These are phyloP conservation scores for Eupelmus urozonus DNA, from an alignment of 2,888 invertebrate genomes.

Conservation along the genomic window DNA sequence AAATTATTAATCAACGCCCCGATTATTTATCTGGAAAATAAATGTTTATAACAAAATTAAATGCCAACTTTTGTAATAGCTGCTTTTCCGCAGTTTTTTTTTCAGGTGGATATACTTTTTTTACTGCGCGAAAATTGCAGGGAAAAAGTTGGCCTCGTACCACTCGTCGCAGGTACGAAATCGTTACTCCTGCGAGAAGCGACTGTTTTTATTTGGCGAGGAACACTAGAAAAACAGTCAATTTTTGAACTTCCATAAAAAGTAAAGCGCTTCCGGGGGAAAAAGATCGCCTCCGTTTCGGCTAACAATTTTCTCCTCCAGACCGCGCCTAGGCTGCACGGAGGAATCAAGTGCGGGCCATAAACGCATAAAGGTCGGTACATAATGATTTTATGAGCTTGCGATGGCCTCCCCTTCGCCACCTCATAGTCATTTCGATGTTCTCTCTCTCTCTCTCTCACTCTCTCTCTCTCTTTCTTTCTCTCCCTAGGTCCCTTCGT, in stretches of 20 bases:
- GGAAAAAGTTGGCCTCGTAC: too few relatives aligned
- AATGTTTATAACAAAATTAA: conserved; percentile 1
- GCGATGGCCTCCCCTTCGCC: conserved; percentile 61
- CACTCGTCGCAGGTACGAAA: conserved; percentile 18
- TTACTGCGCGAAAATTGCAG: background rate
- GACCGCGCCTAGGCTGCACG: conserved; percentile 57
- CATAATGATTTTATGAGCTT: conserved; percentile 71
- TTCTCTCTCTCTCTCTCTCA: conserved; percentile 50
- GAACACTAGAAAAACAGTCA: conserved; percentile 19
- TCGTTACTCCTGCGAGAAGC: conserved; percentile 18
- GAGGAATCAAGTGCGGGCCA: conserved; percentile 67
- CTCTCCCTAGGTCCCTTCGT: conserved; percentile 27
- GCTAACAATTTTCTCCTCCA: conserved; percentile 56
- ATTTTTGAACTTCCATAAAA: conserved; percentile 50
- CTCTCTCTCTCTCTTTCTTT: conserved; percentile 1
- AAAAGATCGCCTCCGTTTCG: conserved; percentile 51
- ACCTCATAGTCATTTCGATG: conserved; percentile 60
- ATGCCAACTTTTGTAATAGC: too few relatives aligned
- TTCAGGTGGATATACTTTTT: background rate
- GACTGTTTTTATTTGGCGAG: conserved; percentile 34
- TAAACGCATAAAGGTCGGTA: conserved; percentile 68
- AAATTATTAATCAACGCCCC: conserved; percentile 30
- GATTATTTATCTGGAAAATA: background rate
- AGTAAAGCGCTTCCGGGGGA: conserved; percentile 12
- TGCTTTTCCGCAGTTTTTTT: background rate